Evolutionary conservation across 2,888 invertebrate species (phyloP), one percentile per base, ranked within the genome.

Genomic region (Limenitis camilla): DNA sequence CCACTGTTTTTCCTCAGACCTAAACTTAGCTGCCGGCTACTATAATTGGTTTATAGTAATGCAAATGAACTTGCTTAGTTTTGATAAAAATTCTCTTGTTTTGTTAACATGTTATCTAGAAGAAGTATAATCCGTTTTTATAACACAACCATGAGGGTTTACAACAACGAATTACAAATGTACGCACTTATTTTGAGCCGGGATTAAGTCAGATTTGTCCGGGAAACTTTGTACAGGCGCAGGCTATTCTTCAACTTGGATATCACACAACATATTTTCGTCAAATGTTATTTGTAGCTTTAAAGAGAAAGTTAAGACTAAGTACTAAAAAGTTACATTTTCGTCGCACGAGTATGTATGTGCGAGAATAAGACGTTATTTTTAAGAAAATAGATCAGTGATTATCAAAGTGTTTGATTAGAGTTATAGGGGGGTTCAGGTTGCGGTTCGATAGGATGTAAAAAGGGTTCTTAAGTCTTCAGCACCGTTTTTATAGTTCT

Each of bases 131-230:
- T 35, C 35, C 40, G 43, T 49, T 47, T 48, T 50, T 44, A 50
- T 44, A 44, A 29, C 36, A 32, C 38, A 30, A 45, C 44, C 41
- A 49, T 53, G 45, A 53, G 38, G 45, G 40, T 42, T 50, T 47
- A 51, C 19, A 19, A 2, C 19, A 19, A 19, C 46, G 42, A 53
- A 56, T 49, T 56, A 56, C 42, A 54, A 56, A 56, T 56, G 47
- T 56, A 49, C 29, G 53, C 43, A 42, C 45, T 55, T 52, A 49
- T 46, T 56, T 49, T 53, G 46, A 53, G 30, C 53, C 40, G 35
- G 53, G 46, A 47, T 53, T 49, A 56, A 47, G 56, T 46, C 39
- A 42, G 54, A 54, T 54, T 46, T 51, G 43, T 40, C 32, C 50
- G 38, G 32, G 30, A 42, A 50, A 50, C 46, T 53, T 50, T 31